Evolutionary conservation across 2,888 invertebrate species (phyloP), one percentile per base, ranked within the genome.

Genomic region (Andrena bicolor): DNA sequence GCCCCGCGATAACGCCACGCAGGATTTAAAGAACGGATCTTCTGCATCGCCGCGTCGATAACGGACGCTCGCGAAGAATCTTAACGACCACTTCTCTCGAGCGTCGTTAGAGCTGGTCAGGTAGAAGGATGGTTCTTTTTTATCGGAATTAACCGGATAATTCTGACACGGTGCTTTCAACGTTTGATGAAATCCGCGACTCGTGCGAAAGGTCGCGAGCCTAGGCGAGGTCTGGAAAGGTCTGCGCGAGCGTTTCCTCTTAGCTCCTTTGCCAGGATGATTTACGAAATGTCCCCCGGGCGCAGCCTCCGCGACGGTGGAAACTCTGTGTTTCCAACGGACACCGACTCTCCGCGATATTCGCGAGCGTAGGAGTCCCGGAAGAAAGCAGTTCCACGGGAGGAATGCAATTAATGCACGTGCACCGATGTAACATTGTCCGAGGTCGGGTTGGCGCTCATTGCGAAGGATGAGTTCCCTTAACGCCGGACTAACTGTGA

Each of bases 361-460:
- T 68, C 20, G 63, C 51, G 26, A 51, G 76, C 68, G 75, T 76
- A 64, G 75, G 75, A 61, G 74, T 82, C 49, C 30, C 80, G 82
- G 75, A 80, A 80, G 70, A 71, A 2, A 32, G 16, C 6, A 51
- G 26, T 32, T 58, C 41, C 65, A 35, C 20, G 13, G 26, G 23
- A 69, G 74, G 75, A 71, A 80, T 68, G 72, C 77, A 76, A 86
- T 86, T 86, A 86, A 80, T 48, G 73, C 64, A 70, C 53, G 63
- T 58, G 71, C 63, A 32, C 10, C n/a, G 32, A 35, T 16, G 74
- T 60, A 48, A 53, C 58, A 51, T 79, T 53, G 69, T 58, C 51
- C 48, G 58, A 70, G 61, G 26, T 20, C 41, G 51, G 48, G 48
- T 26, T 30, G 32, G 30, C 41, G 20, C n/a, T 70, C 63, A 8